Evolutionary conservation across 2,113 vertebrate genomes (phyloP), one percentile per base, ranked within the genome.

Genomic region (Nipponia nippon): DNA sequence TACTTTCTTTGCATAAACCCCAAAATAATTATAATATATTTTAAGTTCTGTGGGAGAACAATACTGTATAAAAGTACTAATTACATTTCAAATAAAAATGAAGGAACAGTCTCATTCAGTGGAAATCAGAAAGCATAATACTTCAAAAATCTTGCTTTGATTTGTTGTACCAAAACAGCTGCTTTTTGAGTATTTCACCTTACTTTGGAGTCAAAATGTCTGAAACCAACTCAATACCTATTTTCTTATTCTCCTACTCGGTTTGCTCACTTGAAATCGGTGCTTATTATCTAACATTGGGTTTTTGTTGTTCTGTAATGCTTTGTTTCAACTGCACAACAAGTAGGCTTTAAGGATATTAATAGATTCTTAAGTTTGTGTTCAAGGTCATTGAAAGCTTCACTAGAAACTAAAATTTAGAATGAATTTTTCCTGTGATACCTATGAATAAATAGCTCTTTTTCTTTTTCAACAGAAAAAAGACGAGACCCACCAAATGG

Each of bases 401-500:
- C 11, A 20, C 38, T 67, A 32, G 55, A 89, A 92, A 56, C 6
- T 56, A 38, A 61, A 76, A 63, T 72, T 26, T 32, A 84, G 22
- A 83, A 63, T 55, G 1, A 29, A 2, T 63, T 76, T 86, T 83
- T 87, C 42, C 11, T 83, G 36, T 75, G n/a, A 78, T 92, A 63
- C 50, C 38, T 55, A 4, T 75, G 47, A 92, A 80, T 93, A 87
- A 94, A 58, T 58, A 56, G 4, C 30, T 86, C 52, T 83, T 49
- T 75, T 89, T 93, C 29, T 96, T 84, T 93, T 89, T 82, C 55
- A 94, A 93, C 97, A 98, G 97, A 97, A 92, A 98, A 98, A 96
- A 98, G 97, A 89, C 87, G 97, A 96, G 98, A 98, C 47, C 97
- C 97, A 46, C 97, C 96, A 94, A 98, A 98, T 94, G 97, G 97